Evolutionary conservation across 2,797 vertebrate genomes (phyloP), one percentile per base, ranked within the genome.

Genomic region (Nothura maculosa): DNA sequence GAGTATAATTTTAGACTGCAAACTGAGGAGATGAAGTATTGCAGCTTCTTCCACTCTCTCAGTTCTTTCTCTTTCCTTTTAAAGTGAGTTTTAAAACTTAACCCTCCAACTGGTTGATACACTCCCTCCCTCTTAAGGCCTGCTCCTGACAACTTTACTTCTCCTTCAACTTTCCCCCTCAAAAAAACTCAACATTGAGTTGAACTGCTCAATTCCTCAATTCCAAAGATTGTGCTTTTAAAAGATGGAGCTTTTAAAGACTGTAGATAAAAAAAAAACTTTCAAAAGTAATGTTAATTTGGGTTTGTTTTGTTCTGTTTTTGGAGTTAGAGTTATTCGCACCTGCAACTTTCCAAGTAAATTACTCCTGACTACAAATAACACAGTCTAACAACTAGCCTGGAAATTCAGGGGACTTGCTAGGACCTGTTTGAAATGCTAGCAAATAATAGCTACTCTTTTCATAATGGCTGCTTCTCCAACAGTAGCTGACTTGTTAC

Each of bases 401-500:
- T 81, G 61, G 63, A 84, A 84, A 66, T 52, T 54, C 34, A 38
- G 10, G 9, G 55, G 40, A 21, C 83, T 90, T 94, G 79, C 45
- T 80, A 38, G 40, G 40, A 82, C 88, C 68, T 92, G 81, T 75
- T 85, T 82, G 48, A 82, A 93, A 85, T 0, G 0, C 68, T 82
- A 64, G 72, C 11, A 42, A 4, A 40, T 24, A 70, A 48, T 22
- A 77, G 1, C 14, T 70, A 40, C 48, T 86, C 15, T 45, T 90
- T 89, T 85, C 62, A 21, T 68, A 87, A 64, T 21, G 21, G 58
- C 30, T 93, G 40, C 47, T 94, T 81, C 84, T 20, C 64, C 62
- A 38, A 24, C 61, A 60, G 58, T 30, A 93, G 72, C 89, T 93
- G 87, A 87, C 52, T 94, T 48, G 75, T 78, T 89, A 40, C 45